Base-by-base conservation (phyloP, 2,888 invertebrate species). In the Brassicogethes aeneus region DNA sequence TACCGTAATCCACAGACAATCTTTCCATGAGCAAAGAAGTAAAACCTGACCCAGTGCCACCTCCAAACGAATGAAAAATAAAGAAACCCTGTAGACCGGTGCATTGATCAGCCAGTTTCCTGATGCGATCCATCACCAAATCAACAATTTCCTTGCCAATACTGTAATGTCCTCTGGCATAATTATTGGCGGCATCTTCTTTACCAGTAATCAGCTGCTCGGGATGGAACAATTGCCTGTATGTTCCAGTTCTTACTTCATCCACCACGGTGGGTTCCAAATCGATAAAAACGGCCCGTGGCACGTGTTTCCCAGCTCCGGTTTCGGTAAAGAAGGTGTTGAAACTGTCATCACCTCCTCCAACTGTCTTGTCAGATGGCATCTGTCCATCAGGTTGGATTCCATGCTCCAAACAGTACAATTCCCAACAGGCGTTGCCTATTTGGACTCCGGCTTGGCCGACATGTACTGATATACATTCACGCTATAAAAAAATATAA, bases 101-200 rank as follows among this genome's bases (percentile, higher is more conserved):
- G 73, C 92, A 92, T 74, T 89, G 89, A 69, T 93, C 92, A 29
- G 84, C 82, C 42, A 54, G 39, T 47, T 54, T 54, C 16, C 53
- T 43, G 32, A 54, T 48, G 2, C 54, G 35, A 74, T 90, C 89
- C 53, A 89, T 73, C 2, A 89, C 89, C 55, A 89, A 69, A 66
- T 92, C 92, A 46, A 93, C 89, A 60, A 92, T 89, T 66, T 93
- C 92, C 70, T 88, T 88, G 64, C 93, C 94, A 62, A 95, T 88
- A 53, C 94, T 95, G 78, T 95, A 95, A 72, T 95, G 94, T 44
- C 94, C 95, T 59, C 95, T 82, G 46, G 94, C 95, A 54, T 94
- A 95, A 75, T 95, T 95, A 74, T 95, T 94, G 56, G 94, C 94
- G 33, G 94, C 94, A 65, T 94, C 93, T 72, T 94, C 93, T 70